Base-by-base conservation (phyloP, 2,888 invertebrate species). In the Gnatocerus cornutus region DNA sequence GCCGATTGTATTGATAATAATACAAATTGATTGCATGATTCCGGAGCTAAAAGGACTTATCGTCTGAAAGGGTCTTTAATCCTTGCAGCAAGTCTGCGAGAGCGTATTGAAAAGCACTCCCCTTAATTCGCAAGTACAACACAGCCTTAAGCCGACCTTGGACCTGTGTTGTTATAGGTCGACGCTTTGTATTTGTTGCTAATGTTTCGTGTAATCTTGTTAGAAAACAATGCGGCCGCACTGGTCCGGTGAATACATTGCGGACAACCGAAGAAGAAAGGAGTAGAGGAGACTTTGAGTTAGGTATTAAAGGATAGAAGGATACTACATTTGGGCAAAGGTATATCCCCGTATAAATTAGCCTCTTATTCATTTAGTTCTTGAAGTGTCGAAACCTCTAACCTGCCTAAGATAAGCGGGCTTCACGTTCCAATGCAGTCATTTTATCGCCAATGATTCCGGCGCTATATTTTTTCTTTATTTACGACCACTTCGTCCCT, bases 1-100 rank as follows among this genome's bases (percentile, higher is more conserved):
- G n/a, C 12, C 62, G 68, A 62, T 62, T 62, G 52, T 68, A 53
- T 30, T 45, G 62, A 68, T 68, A 68, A 68, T 68, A 68, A 61
- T 62, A 68, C 68, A 68, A 62, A 68, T 68, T 68, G 68, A 68
- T 68, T 68, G 68, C 68, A 62, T 68, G 68, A 68, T 55, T 62
- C 62, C 45, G 46, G 46, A 55, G 46, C 55, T 66, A 43, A 56
- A 58, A 62, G 68, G 68, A 68, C 68, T 67, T 67, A 67, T 59
- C 59, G 58, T 50, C 59, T 68, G 55, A 68, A 68, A 68, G 45
- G 68, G 61, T 68, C 68, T 46, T 43, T 68, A 68, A 68, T 68
- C 68, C 55, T 16, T 9, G 9, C 33, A 55, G 45, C 43, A 41
- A 37, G 59, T 52, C 52, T 50, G 33, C 45, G 37, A 27, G 39